Evolutionary conservation across 2,113 vertebrate genomes (phyloP).

Genomic region (Coregonus clupeaformis): DNA sequence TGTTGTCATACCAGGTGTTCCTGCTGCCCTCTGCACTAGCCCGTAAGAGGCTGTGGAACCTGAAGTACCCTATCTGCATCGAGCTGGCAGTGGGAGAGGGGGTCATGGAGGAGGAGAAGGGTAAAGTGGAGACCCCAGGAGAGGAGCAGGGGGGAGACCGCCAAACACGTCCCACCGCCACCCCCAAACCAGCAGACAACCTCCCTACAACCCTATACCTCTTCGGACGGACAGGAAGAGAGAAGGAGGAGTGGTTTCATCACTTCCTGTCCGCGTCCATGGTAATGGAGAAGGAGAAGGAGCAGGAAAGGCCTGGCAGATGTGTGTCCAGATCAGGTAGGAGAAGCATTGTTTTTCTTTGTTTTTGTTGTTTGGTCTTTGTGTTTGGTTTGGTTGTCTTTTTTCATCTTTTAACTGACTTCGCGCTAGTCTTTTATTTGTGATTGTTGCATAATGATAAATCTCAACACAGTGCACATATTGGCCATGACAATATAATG

Average conservation of each 20-base stretch:
- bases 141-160: background rate
- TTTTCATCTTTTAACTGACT: too few species aligned
- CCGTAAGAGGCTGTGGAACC: conserved; percentile 85
- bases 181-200: conserved; percentile 12
- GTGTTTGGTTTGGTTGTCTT: background rate
- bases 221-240: conserved; percentile 83
- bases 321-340: conserved; percentile 65
- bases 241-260: conserved; percentile 90
- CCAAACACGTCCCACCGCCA: conserved; percentile 16
- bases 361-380: background rate
- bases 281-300: conserved; percentile 35
- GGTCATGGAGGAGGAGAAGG: conserved; percentile 34
- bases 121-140: conserved; percentile 28
- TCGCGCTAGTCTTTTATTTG: background rate
- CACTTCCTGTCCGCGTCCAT: conserved; percentile 72
- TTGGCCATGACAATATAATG: conserved; percentile 25
- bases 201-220: conserved; percentile 72
- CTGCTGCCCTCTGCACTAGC: conserved; percentile 80
- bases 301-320: conserved; percentile 36
- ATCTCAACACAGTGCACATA: too few species aligned
- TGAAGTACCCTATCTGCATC: conserved; percentile 89
- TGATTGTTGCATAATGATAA: too few species aligned
- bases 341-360: conserved; percentile 18
- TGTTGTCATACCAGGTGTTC: conserved; percentile 73
- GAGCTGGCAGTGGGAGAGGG: conserved; percentile 56